phyloP scores from a whole-genome alignment of 2,113 vertebrate genomes.

The Nipponia nippon region DNA sequence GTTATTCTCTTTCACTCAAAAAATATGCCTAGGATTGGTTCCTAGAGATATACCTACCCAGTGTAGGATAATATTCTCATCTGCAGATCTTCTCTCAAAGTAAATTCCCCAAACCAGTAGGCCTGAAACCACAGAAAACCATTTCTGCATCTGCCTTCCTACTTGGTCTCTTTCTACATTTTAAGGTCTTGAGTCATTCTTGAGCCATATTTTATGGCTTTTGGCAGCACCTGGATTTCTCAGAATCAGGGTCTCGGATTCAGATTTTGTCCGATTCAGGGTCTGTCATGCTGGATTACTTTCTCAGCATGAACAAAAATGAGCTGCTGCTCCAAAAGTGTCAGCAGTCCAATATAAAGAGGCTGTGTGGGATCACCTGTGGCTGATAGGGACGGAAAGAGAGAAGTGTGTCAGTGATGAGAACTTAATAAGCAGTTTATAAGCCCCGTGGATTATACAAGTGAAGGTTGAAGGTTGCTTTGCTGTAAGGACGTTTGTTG shows the following conservation, averaged over 20 bases:
- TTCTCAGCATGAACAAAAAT: not conserved
- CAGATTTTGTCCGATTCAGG: not conserved
- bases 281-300: not conserved
- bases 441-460: not conserved
- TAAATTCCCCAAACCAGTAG: not conserved
- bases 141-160: not conserved
- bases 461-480: not conserved
- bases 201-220: not conserved
- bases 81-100: not conserved
- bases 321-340: not conserved
- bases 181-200: not conserved
- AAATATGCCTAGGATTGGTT: not conserved
- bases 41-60: not conserved
- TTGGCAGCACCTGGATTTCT: not conserved
- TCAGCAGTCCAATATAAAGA: not conserved
- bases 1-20: not conserved
- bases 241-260: not conserved
- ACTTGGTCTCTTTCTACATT: not conserved
- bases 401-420: not conserved
- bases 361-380: not conserved
- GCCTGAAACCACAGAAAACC: not conserved
- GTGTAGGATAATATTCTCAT: not conserved
- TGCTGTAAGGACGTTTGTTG: not conserved
- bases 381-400: not conserved
- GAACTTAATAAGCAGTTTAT: constrained; percentile 7